Conservation (phyloP, 2,113 vertebrate species). For the Struthio camelus region DNA sequence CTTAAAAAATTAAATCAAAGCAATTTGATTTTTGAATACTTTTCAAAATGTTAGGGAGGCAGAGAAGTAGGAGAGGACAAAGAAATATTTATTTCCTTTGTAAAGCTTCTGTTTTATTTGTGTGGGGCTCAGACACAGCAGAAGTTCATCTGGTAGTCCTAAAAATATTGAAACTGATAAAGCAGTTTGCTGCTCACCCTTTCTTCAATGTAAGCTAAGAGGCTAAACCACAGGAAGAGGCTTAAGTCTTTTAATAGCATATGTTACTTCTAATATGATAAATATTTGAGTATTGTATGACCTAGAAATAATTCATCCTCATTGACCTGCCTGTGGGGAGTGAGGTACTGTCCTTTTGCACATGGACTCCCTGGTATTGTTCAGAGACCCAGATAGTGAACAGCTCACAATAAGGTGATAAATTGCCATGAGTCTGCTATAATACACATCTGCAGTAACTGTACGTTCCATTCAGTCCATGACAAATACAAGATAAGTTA, state of each 20-base stretch:
- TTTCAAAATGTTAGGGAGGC: background rate
- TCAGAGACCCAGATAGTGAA: background rate
- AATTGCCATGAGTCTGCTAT: background rate
- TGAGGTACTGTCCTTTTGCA: background rate
- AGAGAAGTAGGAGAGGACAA: background rate
- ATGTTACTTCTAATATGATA: background rate
- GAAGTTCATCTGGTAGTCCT: background rate
- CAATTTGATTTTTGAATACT: background rate
- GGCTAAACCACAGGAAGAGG: background rate
- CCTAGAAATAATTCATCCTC: background rate
- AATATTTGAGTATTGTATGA: background rate
- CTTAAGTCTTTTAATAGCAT: background rate
- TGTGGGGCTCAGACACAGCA: background rate
- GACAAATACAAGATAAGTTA: background rate
- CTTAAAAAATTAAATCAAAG: background rate
- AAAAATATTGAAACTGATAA: background rate
- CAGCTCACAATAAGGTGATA: accelerated
- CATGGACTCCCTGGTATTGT: background rate
- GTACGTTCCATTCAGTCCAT: background rate
- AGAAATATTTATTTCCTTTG: background rate
- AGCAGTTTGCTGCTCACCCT: background rate
- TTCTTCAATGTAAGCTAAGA: background rate
- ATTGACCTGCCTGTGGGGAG: background rate
- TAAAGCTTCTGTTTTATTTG: background rate
- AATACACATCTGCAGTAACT: background rate